A percentile compares a stretch with the other conserved stretches of the same genome.
Evolutionary conservation across 2,888 invertebrate species (phyloP).

Genomic region (Hypolimnas misippus): DNA sequence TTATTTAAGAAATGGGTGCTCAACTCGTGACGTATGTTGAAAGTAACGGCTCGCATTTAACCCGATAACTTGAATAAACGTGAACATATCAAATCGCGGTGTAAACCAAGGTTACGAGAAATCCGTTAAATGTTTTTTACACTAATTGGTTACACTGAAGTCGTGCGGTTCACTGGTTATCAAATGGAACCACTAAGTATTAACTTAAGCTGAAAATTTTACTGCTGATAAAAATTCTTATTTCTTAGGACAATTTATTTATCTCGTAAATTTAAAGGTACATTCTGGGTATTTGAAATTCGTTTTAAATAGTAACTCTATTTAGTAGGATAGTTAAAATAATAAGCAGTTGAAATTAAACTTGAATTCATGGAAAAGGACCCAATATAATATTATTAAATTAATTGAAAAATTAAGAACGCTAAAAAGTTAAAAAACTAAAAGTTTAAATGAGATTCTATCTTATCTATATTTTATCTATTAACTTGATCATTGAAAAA

Average conservation of each 20-base stretch:
- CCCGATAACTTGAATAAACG: slow-evolving; percentile 2
- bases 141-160: not conserved
- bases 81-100: slow-evolving; percentile 11
- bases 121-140: slow-evolving; percentile 22
- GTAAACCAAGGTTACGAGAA: slow-evolving; percentile 23
- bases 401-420: too few relatives aligned
- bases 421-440: too few relatives aligned
- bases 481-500: too few relatives aligned
- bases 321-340: too few relatives aligned
- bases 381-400: too few relatives aligned
- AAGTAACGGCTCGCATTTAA: not conserved
- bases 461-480: too few relatives aligned
- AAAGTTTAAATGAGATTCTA: too few relatives aligned
- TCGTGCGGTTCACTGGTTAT: not conserved
- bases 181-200: not conserved
- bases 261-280: too few relatives aligned
- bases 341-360: too few relatives aligned
- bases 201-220: not conserved
- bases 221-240: not conserved
- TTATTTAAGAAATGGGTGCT: not conserved
- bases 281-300: too few relatives aligned
- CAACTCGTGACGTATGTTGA: slow-evolving; percentile 21
- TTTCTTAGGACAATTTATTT: not conserved
- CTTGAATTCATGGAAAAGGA: too few relatives aligned
- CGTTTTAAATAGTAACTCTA: too few relatives aligned